These are phyloP conservation scores for Pristionchus pacificus DNA, from an alignment of 1,140 invertebrate species.

Conservation along the genomic window DNA sequence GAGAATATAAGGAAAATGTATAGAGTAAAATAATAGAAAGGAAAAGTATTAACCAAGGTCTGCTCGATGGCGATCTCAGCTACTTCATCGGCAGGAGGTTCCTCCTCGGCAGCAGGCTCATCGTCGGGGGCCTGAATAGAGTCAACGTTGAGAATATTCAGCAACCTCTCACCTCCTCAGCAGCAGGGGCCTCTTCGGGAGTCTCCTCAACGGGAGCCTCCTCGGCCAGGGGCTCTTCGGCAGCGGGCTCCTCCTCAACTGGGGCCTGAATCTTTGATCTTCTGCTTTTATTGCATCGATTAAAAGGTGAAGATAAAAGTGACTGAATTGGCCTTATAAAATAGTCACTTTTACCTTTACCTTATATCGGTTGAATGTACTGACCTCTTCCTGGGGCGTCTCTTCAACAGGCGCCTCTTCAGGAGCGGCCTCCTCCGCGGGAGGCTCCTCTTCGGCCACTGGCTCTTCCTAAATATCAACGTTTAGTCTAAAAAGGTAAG, in stretches of 20 bases:
- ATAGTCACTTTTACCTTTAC: too few species aligned
- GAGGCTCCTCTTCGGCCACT: conserved; percentile 25
- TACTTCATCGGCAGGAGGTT: conserved; percentile 17
- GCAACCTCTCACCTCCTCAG: conserved; percentile 12
- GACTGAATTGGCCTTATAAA: too few species aligned
- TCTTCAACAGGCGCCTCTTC: not conserved
- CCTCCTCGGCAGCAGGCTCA: conserved; percentile 25
- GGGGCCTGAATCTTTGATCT: too few species aligned
- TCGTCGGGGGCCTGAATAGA: conserved; percentile 21
- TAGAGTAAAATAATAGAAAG: not conserved
- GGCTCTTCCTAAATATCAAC: conserved; percentile 10
- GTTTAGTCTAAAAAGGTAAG: too few species aligned
- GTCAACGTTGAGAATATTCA: too few species aligned
- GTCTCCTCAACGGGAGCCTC: conserved; percentile 14
- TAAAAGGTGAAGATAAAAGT: too few species aligned
- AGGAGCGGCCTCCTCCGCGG: conserved; percentile 28
- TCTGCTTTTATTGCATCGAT: too few species aligned
- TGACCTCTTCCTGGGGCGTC: too few species aligned
- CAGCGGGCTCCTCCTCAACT: not conserved
- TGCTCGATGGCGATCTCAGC: conserved; percentile 15
- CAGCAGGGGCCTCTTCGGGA: conserved; percentile 31
- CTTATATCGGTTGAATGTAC: too few species aligned
- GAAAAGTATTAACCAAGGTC: not conserved
- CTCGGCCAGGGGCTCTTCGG: conserved; percentile 13
- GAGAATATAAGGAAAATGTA: not conserved